Evolutionary conservation across 2,113 vertebrate species (phyloP).

Genomic region (Odocoileus virginianus): DNA sequence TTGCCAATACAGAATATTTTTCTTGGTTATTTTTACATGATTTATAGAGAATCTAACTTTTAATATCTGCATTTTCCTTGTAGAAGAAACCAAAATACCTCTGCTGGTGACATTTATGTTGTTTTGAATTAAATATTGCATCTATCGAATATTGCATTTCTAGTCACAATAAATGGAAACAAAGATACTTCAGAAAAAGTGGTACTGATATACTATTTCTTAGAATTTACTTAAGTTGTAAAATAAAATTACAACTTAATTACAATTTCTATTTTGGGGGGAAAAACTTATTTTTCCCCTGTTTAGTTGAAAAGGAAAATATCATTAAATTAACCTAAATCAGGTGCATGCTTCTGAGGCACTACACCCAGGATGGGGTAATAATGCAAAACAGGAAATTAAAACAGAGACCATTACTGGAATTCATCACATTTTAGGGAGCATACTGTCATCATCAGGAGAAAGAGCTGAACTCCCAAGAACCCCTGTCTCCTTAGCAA

Average conservation of each 20-base stretch:
- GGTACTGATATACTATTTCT: neutral
- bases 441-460: neutral
- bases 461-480: neutral
- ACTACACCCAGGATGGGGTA: neutral
- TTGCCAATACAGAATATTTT: neutral
- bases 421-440: neutral
- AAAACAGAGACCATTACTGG: neutral
- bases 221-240: neutral
- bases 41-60: slow-evolving; percentile 3
- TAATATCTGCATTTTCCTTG: neutral
- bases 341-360: neutral
- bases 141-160: neutral
- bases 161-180: neutral
- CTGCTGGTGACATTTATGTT: neutral
- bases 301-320: slow-evolving; percentile 1
- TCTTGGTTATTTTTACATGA: neutral
- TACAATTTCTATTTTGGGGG: neutral
- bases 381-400: neutral
- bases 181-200: slow-evolving; percentile 26
- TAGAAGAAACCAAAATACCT: neutral
- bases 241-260: neutral
- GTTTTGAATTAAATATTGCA: slow-evolving; percentile 38
- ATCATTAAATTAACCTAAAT: neutral
- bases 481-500: neutral
- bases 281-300: neutral